These are phyloP conservation scores for Leucoraja ocellata DNA, from an alignment of 2,797 vertebrate species.

Conservation along the genomic window DNA sequence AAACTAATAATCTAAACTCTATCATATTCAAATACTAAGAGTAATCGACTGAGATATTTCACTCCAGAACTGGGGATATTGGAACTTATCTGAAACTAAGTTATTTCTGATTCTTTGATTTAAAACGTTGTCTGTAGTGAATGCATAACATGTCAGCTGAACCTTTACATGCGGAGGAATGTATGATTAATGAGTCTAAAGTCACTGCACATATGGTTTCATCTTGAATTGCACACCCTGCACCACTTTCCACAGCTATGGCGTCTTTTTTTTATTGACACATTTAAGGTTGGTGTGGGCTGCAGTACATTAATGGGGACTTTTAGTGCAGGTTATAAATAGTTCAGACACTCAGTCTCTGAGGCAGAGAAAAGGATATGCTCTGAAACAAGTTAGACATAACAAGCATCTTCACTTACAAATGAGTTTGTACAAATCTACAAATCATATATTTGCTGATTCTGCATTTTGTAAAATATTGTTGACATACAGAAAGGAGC, in stretches of 20 bases:
- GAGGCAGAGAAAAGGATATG: constrained; percentile 8
- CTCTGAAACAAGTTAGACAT: constrained; percentile 12
- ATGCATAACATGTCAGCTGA: not conserved
- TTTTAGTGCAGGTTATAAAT: constrained; percentile 18
- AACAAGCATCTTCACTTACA: not conserved
- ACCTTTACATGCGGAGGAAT: not conserved
- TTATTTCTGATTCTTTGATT: not conserved
- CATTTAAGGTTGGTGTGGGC: not conserved
- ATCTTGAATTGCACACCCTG: not conserved
- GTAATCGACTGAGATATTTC: not conserved
- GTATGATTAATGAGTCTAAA: constrained; percentile 20
- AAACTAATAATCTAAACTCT: no score
- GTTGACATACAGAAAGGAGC: not conserved
- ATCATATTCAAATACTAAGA: no score
- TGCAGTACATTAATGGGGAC: not conserved
- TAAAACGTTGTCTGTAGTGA: not conserved
- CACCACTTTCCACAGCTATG: not conserved
- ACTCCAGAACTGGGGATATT: not conserved
- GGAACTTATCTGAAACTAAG: not conserved
- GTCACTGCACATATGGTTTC: not conserved
- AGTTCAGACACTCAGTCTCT: constrained; percentile 19
- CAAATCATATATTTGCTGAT: not conserved
- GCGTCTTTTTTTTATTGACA: not conserved
- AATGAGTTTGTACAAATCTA: not conserved
- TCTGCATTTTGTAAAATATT: not conserved